Evolutionary conservation across 2,888 invertebrate species (phyloP), one percentile per base, ranked within the genome.

Genomic region (Lordiphosa fenestrarum): DNA sequence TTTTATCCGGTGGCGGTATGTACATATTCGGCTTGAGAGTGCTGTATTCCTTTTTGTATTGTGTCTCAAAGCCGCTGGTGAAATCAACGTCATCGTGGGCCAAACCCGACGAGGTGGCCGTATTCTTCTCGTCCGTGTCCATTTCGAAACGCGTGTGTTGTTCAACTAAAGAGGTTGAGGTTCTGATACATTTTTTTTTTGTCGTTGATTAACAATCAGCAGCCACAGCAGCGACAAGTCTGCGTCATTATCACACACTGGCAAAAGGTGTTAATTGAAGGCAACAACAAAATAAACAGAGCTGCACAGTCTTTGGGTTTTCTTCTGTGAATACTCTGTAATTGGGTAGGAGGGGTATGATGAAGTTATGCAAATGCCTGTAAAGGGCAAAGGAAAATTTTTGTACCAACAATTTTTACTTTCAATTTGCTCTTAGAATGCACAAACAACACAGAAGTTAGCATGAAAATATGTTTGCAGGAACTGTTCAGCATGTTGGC

Each of bases 11-110:
- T 3, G 81, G 69, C 2, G 75, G 72, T 5, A 85, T 68, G 35
- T 56, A 57, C 0, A 72, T 56, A 30, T 44, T 33, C 13, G 70
- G 69, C n/a, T 72, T 74, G 2, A 84, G 25, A 0, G 80, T 84
- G 23, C 87, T 82, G 48, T 87, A 88, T 61, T 87, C 87, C 58
- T 84, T 70, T 12, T 55, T 64, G 63, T 86, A 86, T 53, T 86
- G 86, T 10, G 75, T 86, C 67, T 86, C 86, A 53, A 69, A 87
- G 41, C 87, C 87, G 57, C 87, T 87, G 44, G 66, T 81, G 36
- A 87, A 87, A 35, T 87, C 87, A 7, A 84, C 59, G 46, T 87
- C 87, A 53, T 87, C 87, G 6, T 70, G 60, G 3, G 39, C 33
- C 44, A 19, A 13, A 6, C 39, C 15, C 10, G 59, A 42, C 33